Conservation (phyloP, 2,888 invertebrate species). For the Hirtodrosophila duncani region DNA sequence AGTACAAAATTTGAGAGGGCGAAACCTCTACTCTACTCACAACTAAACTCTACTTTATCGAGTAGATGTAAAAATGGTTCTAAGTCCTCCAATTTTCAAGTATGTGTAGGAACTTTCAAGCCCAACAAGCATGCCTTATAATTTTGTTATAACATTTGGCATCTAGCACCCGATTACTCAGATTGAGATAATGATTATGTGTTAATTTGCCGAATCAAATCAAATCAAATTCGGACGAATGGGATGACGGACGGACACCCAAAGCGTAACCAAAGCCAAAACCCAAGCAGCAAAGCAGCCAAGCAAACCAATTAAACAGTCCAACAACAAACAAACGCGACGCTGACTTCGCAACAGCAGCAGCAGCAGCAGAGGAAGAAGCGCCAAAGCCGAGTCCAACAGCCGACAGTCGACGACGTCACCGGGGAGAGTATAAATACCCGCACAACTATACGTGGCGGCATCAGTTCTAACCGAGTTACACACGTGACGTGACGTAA, state of each 20-base stretch:
- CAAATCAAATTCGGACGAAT: conserved; percentile 20
- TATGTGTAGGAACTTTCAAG: too few species aligned
- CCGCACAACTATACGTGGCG: conserved; percentile 67
- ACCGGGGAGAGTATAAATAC: conserved; percentile 73
- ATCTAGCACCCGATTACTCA: too few species aligned
- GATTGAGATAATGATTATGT: conserved; percentile 2
- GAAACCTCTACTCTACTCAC: too few species aligned
- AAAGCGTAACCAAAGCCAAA: conserved; percentile 5
- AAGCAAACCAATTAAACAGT: conserved; percentile 38
- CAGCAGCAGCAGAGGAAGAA: conserved; percentile 25
- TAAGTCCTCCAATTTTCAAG: too few species aligned
- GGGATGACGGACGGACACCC: conserved; percentile 4
- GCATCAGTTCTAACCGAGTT: conserved; percentile 77
- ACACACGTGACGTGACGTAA: conserved; percentile 61
- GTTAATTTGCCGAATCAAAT: conserved; percentile 20
- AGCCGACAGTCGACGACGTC: conserved; percentile 21
- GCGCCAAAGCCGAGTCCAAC: not conserved
- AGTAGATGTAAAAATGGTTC: too few species aligned
- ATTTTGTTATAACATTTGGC: too few species aligned
- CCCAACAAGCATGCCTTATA: too few species aligned
- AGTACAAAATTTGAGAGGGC: too few species aligned
- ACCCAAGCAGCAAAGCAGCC: conserved; percentile 10
- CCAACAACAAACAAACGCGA: conserved; percentile 39
- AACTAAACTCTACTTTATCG: too few species aligned
- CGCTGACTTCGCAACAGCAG: conserved; percentile 6